Evolutionary conservation across 2,113 vertebrate species (phyloP).

Genomic region (Azemiops feae): DNA sequence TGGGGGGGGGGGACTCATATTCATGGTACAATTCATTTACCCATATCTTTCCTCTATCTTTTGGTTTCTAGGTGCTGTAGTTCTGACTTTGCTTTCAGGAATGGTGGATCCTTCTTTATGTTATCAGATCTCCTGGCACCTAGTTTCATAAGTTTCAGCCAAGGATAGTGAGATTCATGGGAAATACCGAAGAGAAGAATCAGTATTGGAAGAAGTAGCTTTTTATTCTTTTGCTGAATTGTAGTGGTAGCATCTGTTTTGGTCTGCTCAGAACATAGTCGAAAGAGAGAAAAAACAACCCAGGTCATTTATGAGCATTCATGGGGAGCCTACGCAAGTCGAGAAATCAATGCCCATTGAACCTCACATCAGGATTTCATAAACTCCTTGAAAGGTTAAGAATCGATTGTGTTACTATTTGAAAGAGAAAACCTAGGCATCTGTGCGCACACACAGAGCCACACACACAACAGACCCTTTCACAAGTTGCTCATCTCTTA

Average conservation of each 20-base stretch:
- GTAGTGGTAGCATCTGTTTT: constrained; percentile 55
- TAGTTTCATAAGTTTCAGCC: neutral
- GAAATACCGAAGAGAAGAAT: neutral
- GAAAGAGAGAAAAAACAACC: neutral
- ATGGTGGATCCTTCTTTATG: neutral
- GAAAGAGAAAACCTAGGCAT: constrained; percentile 53
- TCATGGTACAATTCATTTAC: neutral
- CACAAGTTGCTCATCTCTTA: neutral
- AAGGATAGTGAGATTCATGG: fast-evolving
- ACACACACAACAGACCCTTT: constrained; percentile 23
- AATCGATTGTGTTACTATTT: constrained; percentile 70
- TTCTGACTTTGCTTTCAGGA: neutral
- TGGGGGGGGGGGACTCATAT: no score
- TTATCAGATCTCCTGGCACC: neutral
- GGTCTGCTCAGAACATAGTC: constrained; percentile 60
- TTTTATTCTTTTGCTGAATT: constrained; percentile 47
- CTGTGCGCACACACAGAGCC: constrained; percentile 13
- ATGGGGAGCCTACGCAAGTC: constrained; percentile 61
- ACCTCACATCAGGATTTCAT: constrained; percentile 75
- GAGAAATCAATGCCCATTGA: constrained; percentile 75
- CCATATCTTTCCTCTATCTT: neutral
- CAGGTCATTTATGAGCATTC: constrained; percentile 54
- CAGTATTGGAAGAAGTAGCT: constrained; percentile 13
- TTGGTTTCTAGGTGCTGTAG: neutral
- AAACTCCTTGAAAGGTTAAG: constrained; percentile 80